Percentiles rank a stretch among this genome's conserved stretches.
phyloP scores from a whole-genome alignment of 2,888 invertebrate genomes.

The Theretra japonica region DNA sequence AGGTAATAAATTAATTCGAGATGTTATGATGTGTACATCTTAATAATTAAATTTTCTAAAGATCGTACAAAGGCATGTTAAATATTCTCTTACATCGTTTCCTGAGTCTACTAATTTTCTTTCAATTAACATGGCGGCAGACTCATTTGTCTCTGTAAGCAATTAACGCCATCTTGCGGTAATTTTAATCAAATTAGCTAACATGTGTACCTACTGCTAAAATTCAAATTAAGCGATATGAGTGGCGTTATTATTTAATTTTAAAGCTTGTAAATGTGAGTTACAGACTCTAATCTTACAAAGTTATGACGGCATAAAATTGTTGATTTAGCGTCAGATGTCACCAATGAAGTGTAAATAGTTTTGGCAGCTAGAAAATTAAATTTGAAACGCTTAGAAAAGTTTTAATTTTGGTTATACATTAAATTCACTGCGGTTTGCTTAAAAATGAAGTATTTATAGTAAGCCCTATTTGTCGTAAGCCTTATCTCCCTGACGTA shows the following conservation, averaged over 20 bases:
- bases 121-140: not conserved
- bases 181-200: not conserved
- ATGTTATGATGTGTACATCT: not conserved
- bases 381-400: too few species aligned
- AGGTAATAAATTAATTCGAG: not conserved
- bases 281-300: too few species aligned
- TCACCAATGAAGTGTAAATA: too few species aligned
- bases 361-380: too few species aligned
- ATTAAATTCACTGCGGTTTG: too few species aligned
- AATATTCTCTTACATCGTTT: not conserved
- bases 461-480: too few species aligned
- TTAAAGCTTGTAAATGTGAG: too few species aligned
- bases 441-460: too few species aligned
- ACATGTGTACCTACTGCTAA: not conserved
- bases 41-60: not conserved
- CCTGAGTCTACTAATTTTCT: conserved; percentile 13
- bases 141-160: not conserved
- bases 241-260: not conserved
- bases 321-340: too few species aligned
- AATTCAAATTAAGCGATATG: not conserved
- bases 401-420: too few species aligned
- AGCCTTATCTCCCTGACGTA: too few species aligned
- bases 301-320: too few species aligned
- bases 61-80: not conserved
- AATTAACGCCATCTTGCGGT: conserved; percentile 5